Base-by-base conservation (phyloP, 2,888 invertebrate species). In the Epirrita christyi region DNA sequence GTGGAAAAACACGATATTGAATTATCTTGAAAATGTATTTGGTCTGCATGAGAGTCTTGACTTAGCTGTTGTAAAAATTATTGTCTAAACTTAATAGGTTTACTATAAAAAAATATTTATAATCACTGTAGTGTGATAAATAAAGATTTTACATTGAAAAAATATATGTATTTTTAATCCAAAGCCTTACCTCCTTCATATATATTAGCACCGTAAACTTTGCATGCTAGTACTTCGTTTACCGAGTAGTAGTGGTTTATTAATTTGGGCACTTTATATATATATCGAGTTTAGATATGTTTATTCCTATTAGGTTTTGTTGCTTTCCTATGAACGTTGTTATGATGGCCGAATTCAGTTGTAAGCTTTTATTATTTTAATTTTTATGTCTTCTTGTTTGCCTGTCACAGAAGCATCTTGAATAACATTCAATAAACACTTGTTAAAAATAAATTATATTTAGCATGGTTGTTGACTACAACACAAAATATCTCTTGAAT, bases 111-210 rank as follows among this genome's bases (percentile, higher is more conserved):
- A 75, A 74, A 76, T 83, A 83, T 84, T 84, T 85, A 85, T 85
- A 85, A 72, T 80, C 74, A 81, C 71, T 75, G 71, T 66, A 77
- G 73, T 80, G 82, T 78, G 81, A 81, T 78, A 79, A 87, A 88
- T 88, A 88, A 88, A 87, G 81, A 75, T 82, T 80, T 78, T 85
- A 79, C 80, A 60, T 64, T 56, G 46, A 72, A 79, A n/a, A 75
- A 78, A 78, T 78, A 75, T 80, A 80, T 81, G 86, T 85, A 85
- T 88, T 88, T 88, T 88, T 78, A 88, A 83, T 88, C 71, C 72
- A 59, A 51, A 76, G 73, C 74, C 74, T 78, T 75, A 77, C 71
- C 73, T 75, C 68, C 64, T 66, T 60, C 56, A 46, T 64, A 62
- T 59, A 41, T 59, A 51, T 59, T 60, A 47, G 64, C 62, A 64